Evolutionary conservation across 1,140 invertebrate genomes (phyloP), one percentile per base, ranked within the genome.

Genomic region (Formica selysi): DNA sequence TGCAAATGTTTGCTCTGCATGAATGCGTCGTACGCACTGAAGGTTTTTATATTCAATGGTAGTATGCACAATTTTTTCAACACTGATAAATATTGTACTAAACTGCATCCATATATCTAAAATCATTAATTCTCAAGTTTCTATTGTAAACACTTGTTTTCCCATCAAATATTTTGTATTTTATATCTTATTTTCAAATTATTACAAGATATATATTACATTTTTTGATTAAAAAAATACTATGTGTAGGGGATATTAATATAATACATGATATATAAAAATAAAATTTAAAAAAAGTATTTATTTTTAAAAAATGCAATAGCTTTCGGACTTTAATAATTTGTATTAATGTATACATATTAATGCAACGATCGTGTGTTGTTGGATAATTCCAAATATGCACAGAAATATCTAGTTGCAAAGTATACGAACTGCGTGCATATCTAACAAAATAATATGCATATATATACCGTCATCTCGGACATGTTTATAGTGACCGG

Each of bases 401-500:
- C 13, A 19, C 7, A 41, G 10, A 71, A 41, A 70, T 70, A 80
- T 26, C 3, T 41, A 38, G 8, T 57, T 71, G 10, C 16, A 0
- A 80, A 80, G 36, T 57, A 41, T 19, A 51, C 16, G 16, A 51
- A 51, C 48, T 44, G 8, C 4, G 5, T 8, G 7, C 44, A 61
- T 44, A 44, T 61, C 57, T 44, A 32, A 44, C 26, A 16, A 44
- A 61, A 74, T 44, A 26, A 62, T 74, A 61, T 81, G 67, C 54
- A 74, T 83, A 73, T 83, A 83, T 26, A 54, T 61, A 36, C n/a
- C 67, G 44, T 29, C 38, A 59, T 83, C 73, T 48, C 68, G 29
- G 38, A 16, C 68, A 48, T 83, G 57, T 83, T 83, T 83, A 73
- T 61, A 83, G 79, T 83, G 68, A 74, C 54, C 79, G 71, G 38